phyloP scores from a whole-genome alignment of 2,797 vertebrate genomes.

The Crax fasciolata region DNA sequence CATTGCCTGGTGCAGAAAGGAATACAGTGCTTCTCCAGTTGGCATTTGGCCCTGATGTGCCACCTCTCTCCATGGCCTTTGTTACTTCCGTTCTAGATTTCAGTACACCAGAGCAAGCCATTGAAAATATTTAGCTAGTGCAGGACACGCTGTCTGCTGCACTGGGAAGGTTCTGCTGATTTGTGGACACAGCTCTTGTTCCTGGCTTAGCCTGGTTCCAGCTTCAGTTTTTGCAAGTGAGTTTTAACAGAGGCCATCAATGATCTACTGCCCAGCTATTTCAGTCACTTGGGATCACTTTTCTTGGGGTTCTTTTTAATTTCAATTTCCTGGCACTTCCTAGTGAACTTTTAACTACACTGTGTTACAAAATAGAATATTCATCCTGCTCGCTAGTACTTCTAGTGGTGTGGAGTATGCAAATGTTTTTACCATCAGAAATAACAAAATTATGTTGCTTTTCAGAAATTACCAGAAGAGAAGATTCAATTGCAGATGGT shows the following conservation, averaged over 20 bases:
- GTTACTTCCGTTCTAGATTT: background rate
- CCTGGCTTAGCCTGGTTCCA: background rate
- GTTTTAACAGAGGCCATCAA: background rate
- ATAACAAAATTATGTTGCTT: constrained; percentile 14
- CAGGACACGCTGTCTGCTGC: background rate
- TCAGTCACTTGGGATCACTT: background rate
- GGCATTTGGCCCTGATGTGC: background rate
- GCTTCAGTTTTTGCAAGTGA: background rate
- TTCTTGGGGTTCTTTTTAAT: background rate
- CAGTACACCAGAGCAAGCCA: background rate
- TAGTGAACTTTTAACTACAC: background rate
- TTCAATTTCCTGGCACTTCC: background rate
- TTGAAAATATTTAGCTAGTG: background rate
- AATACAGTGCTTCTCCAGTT: background rate
- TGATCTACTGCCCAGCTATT: background rate
- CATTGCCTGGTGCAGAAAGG: background rate
- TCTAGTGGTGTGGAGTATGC: background rate
- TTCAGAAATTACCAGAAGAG: constrained; percentile 49
- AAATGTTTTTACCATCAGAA: background rate
- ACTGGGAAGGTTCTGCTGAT: background rate
- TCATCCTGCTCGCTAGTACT: background rate
- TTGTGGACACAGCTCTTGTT: background rate
- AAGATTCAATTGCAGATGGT: constrained; percentile 44
- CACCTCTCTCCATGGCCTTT: background rate
- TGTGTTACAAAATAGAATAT: background rate